A percentile compares a stretch with the other conserved stretches of the same genome.
Conservation (phyloP, 2,888 invertebrate species). For the Cephonodes hylas region DNA sequence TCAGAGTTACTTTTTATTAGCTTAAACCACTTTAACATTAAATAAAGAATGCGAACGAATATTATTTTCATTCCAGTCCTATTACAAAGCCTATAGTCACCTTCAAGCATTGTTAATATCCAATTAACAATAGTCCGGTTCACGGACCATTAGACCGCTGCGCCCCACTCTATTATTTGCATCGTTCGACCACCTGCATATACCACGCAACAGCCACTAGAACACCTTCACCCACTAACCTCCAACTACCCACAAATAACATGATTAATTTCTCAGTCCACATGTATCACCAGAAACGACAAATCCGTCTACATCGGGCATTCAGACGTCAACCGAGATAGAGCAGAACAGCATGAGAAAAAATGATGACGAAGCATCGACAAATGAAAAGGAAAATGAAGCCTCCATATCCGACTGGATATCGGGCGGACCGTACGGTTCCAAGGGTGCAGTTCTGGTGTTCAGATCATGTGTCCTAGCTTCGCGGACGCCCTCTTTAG, state of each 20-base stretch:
- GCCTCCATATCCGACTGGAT: conserved; percentile 76
- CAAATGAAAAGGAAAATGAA: conserved; percentile 54
- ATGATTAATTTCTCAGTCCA: conserved; percentile 53
- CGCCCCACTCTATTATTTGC: conserved; percentile 1
- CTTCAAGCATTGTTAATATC: not conserved
- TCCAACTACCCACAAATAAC: not conserved
- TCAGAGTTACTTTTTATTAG: not conserved
- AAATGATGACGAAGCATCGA: conserved; percentile 53
- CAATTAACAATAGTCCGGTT: not conserved
- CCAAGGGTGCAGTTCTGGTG: conserved; percentile 83
- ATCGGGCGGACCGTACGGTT: conserved; percentile 82
- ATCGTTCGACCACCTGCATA: not conserved
- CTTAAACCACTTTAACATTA: not conserved
- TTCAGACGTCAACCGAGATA: conserved; percentile 46
- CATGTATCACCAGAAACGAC: conserved; percentile 73
- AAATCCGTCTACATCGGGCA: conserved; percentile 74
- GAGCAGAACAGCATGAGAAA: conserved; percentile 67
- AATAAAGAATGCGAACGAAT: not conserved
- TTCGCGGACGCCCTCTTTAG: conserved; percentile 65
- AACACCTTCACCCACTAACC: not conserved
- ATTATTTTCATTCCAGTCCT: not conserved
- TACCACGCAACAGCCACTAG: not conserved
- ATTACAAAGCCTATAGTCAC: not conserved
- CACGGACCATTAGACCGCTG: not conserved
- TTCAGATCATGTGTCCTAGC: conserved; percentile 85